phyloP scores from a whole-genome alignment of 2,113 vertebrate species.

The Onychostruthus taczanowskii region DNA sequence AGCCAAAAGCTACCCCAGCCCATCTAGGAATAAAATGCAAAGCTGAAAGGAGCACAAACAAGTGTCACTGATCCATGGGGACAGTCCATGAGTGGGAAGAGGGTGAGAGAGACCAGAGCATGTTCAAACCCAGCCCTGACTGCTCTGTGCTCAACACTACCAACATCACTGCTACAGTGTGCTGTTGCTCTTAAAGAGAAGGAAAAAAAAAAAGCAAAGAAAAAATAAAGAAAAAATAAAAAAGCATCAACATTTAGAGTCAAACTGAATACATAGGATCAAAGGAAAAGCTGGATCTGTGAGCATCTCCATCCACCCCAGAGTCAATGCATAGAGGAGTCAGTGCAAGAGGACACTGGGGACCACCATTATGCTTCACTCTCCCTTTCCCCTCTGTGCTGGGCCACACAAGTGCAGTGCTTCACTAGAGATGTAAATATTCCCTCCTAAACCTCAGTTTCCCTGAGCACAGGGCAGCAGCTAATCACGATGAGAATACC shows the following conservation, averaged over 20 bases:
- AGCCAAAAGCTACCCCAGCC: background rate
- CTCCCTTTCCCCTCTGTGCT: background rate
- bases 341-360: background rate
- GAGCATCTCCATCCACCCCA: background rate
- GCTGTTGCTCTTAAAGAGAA: background rate
- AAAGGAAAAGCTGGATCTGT: background rate
- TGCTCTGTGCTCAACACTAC: background rate
- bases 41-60: background rate
- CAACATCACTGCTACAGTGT: rapidly evolving
- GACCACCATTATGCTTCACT: background rate
- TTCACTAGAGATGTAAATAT: background rate
- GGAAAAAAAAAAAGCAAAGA: background rate
- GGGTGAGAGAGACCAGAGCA: background rate
- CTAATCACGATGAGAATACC: background rate
- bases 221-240: background rate
- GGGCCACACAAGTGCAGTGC: background rate
- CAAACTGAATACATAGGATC: rapidly evolving
- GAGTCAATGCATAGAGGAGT: background rate
- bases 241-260: background rate
- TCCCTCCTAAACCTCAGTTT: background rate
- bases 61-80: background rate
- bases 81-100: background rate
- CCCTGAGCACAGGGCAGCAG: background rate
- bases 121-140: background rate
- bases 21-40: background rate